Percentiles rank a stretch among this genome's conserved stretches.
Conservation (phyloP, 1,140 invertebrate species). For the Theocolax elegans region DNA sequence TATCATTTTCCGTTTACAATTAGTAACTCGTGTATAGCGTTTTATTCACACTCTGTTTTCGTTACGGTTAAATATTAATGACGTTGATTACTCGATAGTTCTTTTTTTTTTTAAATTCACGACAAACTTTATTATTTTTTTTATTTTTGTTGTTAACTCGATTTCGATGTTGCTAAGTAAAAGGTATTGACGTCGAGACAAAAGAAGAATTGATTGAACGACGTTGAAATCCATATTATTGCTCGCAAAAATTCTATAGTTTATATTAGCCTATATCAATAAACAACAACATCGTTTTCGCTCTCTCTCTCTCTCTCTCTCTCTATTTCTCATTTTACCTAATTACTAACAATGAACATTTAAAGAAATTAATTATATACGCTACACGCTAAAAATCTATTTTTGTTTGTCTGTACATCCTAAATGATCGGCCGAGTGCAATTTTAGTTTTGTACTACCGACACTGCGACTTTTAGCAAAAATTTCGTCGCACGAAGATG, state of each 20-base stretch:
- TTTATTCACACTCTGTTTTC: constrained; percentile 8
- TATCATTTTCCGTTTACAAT: constrained; percentile 17
- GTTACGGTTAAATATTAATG: constrained; percentile 10
- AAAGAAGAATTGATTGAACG: background rate
- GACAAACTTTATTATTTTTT: constrained; percentile 21
- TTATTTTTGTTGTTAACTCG: constrained; percentile 9
- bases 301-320: too few relatives aligned
- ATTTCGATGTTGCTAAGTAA: constrained; percentile 32
- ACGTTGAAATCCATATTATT: constrained; percentile 28
- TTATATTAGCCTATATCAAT: constrained; percentile 18
- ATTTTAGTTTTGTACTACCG: constrained; percentile 22
- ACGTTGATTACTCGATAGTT: constrained; percentile 28
- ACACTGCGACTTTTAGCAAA: background rate
- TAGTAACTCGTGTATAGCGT: constrained; percentile 14
- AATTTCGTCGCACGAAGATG: background rate
- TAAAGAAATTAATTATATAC: constrained; percentile 24
- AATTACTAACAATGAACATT: constrained; percentile 37
- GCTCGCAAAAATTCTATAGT: constrained; percentile 16
- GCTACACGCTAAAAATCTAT: background rate
- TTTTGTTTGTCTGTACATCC: background rate
- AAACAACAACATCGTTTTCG: constrained; percentile 24
- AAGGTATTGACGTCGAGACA: background rate
- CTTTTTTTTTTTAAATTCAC: too few relatives aligned
- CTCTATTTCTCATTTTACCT: too few relatives aligned
- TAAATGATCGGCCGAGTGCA: constrained; percentile 19